A percentile compares a stretch with the other conserved stretches of the same genome.
Evolutionary conservation across 2,797 vertebrate genomes (phyloP).

Genomic region (Tangara arthus): DNA sequence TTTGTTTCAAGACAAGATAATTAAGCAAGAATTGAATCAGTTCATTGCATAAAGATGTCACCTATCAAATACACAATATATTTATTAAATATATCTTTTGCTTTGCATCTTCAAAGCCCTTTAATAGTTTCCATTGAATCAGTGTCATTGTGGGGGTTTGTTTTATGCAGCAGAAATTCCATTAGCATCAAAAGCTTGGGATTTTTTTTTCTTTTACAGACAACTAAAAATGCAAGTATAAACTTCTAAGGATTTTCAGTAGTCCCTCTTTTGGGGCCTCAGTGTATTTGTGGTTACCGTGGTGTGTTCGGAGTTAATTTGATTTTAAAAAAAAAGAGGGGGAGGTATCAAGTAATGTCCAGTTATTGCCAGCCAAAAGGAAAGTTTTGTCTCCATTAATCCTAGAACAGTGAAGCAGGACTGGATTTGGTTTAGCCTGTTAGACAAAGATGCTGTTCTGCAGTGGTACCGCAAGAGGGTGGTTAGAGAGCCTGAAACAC

Average conservation of each 20-base stretch:
- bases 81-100: not conserved
- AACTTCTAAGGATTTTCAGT: not conserved
- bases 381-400: not conserved
- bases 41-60: not conserved
- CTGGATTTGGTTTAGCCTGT: not conserved
- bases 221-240: not conserved
- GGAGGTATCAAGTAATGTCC: not conserved
- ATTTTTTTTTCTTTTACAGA: not conserved
- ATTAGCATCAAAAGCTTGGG: not conserved
- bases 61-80: not conserved
- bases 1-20: not conserved
- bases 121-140: not conserved
- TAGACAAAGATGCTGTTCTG: constrained; percentile 24
- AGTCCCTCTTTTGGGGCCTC: not conserved
- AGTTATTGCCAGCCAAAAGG: not conserved
- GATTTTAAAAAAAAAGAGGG: not conserved
- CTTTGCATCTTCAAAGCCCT: not conserved
- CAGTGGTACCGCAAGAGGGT: constrained; percentile 54
- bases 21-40: not conserved
- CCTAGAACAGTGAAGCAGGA: not conserved
- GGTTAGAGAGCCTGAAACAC: not conserved
- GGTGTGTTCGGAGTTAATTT: not conserved
- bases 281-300: not conserved
- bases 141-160: not conserved
- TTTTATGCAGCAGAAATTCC: not conserved